Evolutionary conservation across 2,888 invertebrate species (phyloP), one percentile per base, ranked within the genome.

Genomic region (Stomorhina lunata): DNA sequence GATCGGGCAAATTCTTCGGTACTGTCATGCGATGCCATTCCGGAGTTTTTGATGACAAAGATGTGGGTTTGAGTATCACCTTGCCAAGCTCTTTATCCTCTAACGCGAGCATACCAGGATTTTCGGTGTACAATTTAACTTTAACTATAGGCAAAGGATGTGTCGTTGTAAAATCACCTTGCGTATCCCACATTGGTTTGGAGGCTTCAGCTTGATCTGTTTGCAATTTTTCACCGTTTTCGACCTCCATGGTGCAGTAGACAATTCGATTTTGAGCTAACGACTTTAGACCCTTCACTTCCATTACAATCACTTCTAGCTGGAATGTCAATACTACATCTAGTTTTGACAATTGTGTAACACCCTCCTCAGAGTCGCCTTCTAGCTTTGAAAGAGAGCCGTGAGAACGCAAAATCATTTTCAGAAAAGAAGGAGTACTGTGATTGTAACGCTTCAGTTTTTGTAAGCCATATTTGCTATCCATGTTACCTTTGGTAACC

Each of bases 161-260:
- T 81, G 97, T 98, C 69, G 99, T 99, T 86, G 98, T 97, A 92
- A 99, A 99, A 92, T 99, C 99, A 71, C 99, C 99, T 93, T 99
- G 99, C 0, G 99, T 99, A 90, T 99, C 99, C 99, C 99, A 99
- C 97, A 97, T 97, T 66, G 99, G 99, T 92, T 99, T 99, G 2
- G 98, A 98, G 25, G 99, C 99, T 92, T 99, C 99, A 0, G 99
- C 99, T 92, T 99, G 99, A 92, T 99, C 99, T 2, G 99, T 99
- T 92, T 99, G 99, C 81, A 99, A 93, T 91, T 99, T 99, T 90
- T 99, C 98, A 53, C 99, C 98, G 83, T 98, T 99, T 92, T 99
- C 99, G 40, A 99, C 98, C 92, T 99, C 99, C 99, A 99, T 99
- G 22, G 99, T 99, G 92, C 99, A 99, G 92, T 99, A 99, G 65